Evolutionary conservation across 1,140 invertebrate genomes (phyloP), one percentile per base, ranked within the genome.

Genomic region (Gryllus bimaculatus): DNA sequence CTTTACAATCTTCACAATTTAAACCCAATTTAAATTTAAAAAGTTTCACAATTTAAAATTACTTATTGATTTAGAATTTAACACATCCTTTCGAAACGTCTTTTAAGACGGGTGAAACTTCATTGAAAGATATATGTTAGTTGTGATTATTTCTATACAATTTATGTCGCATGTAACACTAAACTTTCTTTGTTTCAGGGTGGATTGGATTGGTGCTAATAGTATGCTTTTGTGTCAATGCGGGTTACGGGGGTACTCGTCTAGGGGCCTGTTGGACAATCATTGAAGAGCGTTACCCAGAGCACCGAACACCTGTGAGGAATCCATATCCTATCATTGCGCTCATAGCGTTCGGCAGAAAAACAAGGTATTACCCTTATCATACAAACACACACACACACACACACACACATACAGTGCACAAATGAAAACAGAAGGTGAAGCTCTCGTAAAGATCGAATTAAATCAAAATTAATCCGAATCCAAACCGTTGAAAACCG

Each of bases 241-340:
- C 90, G 3, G 89, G 87, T 7, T 91, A 90, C 84, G 89, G 90
- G 18, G 90, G 90, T 18, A 90, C 89, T 66, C 86, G 89, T 39
- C 84, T 94, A 0, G 91, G 90, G 0, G 86, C 88, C 73, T 92
- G 91, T 83, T 94, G 92, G 93, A 85, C 89, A 48, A 92, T 94
- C n/a, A 82, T 94, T 39, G 90, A 92, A 83, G 89, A 90, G 74
- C 83, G 91, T 7, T 90, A 90, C 83, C 88, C 89, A 0, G 88
- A 92, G 80, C 89, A 90, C 83, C 84, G 87, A 81, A 86, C 83
- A 75, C 85, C 87, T 66, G 88, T 88, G 79, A 84, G 91, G 78
- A 90, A 92, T 82, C 92, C 92, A 0, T 93, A 93, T 83, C 87
- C 91, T 5, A 90, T 90, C 13, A 93, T 94, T 78, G 92, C 89